Conservation (phyloP, 2,797 vertebrate species). For the Geotrypetes seraphini region DNA sequence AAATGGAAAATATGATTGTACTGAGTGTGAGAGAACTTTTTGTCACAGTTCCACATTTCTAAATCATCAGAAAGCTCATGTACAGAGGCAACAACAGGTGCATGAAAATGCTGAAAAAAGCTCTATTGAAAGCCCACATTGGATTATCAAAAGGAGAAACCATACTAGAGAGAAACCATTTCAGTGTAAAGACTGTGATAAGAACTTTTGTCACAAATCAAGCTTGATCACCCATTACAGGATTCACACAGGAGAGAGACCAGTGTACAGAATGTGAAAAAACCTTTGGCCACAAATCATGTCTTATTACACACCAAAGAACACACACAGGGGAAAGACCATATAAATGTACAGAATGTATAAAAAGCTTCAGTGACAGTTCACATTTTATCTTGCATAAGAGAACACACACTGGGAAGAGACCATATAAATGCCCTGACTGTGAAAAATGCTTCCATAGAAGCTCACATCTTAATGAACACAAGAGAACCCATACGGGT, state of each 20-base stretch:
- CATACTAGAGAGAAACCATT: slow-evolving; percentile 18
- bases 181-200: slow-evolving; percentile 10
- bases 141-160: slow-evolving; percentile 5
- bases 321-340: slow-evolving; percentile 18
- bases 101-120: slow-evolving; percentile 11
- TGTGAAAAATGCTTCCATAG: slow-evolving; percentile 19
- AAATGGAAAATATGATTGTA: slow-evolving; percentile 11
- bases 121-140: slow-evolving; percentile 5
- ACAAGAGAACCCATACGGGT: slow-evolving; percentile 15
- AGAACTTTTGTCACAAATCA: slow-evolving; percentile 22
- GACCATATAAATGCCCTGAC: slow-evolving; percentile 10
- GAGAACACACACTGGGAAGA: slow-evolving; percentile 18
- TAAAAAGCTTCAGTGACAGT: slow-evolving; percentile 14
- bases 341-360: slow-evolving; percentile 9
- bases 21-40: slow-evolving; percentile 9
- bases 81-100: neutral
- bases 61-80: slow-evolving; percentile 19
- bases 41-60: slow-evolving; percentile 6
- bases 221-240: slow-evolving; percentile 22
- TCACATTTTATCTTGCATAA: slow-evolving; percentile 18
- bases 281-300: slow-evolving; percentile 15
- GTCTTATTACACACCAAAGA: slow-evolving; percentile 13
- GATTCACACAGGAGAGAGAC: slow-evolving; percentile 10
- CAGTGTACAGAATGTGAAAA: slow-evolving; percentile 12
- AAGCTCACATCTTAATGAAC: slow-evolving; percentile 13